These are phyloP conservation scores for Drosophila bifasciata DNA, from an alignment of 1,140 invertebrate genomes.

Conservation along the genomic window DNA sequence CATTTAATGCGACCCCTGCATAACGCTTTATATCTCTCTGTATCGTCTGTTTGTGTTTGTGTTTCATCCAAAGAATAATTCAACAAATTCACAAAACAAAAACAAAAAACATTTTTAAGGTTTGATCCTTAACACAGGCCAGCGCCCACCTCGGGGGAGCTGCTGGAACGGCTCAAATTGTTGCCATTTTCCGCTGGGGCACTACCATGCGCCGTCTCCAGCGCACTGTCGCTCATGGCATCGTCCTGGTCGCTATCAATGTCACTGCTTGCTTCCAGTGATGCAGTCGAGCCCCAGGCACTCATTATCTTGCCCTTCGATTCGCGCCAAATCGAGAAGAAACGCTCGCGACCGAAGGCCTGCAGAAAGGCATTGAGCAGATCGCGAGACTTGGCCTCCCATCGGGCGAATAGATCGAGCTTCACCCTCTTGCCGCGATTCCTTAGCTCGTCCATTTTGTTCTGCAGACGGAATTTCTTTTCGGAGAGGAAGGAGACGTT, in stretches of 20 bases:
- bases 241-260: slow-evolving; percentile 32
- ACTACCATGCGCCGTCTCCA: not conserved
- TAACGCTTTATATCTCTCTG: too few relatives aligned
- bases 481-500: slow-evolving; percentile 99
- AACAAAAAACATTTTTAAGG: not conserved
- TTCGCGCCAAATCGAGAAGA: slow-evolving; percentile 94
- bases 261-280: slow-evolving; percentile 73
- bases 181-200: slow-evolving; percentile 1
- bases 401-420: slow-evolving; percentile 95
- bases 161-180: too few relatives aligned
- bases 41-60: too few relatives aligned
- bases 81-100: not conserved
- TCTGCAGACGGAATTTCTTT: slow-evolving; percentile 96
- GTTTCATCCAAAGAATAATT: not conserved
- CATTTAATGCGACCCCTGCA: too few relatives aligned
- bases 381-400: slow-evolving; percentile 98
- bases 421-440: slow-evolving; percentile 94
- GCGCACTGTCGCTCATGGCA: too few relatives aligned
- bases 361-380: slow-evolving; percentile 97
- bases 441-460: slow-evolving; percentile 97
- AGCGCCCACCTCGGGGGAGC: too few relatives aligned
- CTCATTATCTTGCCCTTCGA: slow-evolving; percentile 93
- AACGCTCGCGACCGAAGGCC: slow-evolving; percentile 94
- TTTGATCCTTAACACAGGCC: too few relatives aligned
- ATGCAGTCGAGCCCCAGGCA: slow-evolving; percentile 90